phyloP scores from a whole-genome alignment of 2,113 vertebrate genomes.

The Ornithorhynchus anatinus region DNA sequence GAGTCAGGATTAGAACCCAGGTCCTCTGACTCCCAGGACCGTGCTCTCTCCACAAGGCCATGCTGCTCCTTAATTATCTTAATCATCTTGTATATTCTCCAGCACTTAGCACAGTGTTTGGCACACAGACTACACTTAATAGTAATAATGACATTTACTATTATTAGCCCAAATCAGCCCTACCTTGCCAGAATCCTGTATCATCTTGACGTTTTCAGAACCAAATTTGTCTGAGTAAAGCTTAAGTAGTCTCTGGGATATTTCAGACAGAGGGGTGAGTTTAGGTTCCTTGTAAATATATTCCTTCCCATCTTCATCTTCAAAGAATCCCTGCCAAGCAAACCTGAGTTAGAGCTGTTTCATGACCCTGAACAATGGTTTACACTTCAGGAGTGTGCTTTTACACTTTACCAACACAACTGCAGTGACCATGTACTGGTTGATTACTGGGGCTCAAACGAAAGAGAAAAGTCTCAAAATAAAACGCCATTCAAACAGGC shows the following conservation, averaged over 20 bases:
- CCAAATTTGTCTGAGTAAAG: slow-evolving; percentile 98
- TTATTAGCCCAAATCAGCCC: not conserved
- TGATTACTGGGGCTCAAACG: slow-evolving; percentile 50
- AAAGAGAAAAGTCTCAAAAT: slow-evolving; percentile 38
- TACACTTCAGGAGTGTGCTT: not conserved
- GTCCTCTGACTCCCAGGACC: too few species aligned
- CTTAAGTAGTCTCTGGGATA: slow-evolving; percentile 95
- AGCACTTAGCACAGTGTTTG: not conserved
- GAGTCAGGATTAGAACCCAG: too few species aligned
- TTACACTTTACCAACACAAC: slow-evolving; percentile 23
- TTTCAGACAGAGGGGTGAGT: slow-evolving; percentile 93
- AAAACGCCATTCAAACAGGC: slow-evolving; percentile 37
- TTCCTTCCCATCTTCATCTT: slow-evolving; percentile 98
- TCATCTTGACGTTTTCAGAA: slow-evolving; percentile 97
- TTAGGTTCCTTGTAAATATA: slow-evolving; percentile 99
- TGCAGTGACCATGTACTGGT: too few species aligned
- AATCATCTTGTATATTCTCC: too few species aligned
- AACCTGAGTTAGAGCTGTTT: slow-evolving; percentile 21
- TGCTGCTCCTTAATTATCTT: too few species aligned
- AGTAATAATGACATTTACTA: not conserved
- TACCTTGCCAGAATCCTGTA: slow-evolving; percentile 97
- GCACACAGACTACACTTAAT: not conserved
- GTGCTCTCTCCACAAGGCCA: too few species aligned
- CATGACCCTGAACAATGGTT: not conserved
- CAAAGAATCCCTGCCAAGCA: slow-evolving; percentile 87